Evolutionary conservation across 2,797 vertebrate species (phyloP).

Genomic region (Limosa lapponica): DNA sequence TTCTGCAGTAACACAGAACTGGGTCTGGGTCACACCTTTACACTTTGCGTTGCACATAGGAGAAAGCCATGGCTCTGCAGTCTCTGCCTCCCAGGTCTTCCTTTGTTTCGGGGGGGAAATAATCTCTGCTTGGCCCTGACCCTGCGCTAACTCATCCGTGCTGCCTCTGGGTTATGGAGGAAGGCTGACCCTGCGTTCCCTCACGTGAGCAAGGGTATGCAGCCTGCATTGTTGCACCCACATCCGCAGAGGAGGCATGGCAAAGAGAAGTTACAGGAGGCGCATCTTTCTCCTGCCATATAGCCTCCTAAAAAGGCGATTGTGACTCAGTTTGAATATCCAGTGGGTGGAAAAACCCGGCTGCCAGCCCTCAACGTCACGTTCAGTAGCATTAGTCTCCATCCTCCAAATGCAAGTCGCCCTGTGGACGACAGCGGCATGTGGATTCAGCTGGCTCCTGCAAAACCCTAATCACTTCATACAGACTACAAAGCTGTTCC

Average conservation of each 20-base stretch:
- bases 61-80: neutral
- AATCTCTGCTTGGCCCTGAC: neutral
- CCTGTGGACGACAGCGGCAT: rapidly evolving
- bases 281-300: neutral
- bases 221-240: too few relatives aligned
- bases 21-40: neutral
- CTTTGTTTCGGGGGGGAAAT: neutral
- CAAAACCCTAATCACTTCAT: neutral
- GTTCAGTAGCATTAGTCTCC: neutral
- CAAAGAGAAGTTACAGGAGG: neutral
- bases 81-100: neutral
- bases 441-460: neutral
- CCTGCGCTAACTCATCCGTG: rapidly evolving
- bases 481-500: neutral
- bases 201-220: neutral
- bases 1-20: neutral
- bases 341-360: neutral
- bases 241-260: neutral
- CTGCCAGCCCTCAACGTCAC: neutral
- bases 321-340: neutral
- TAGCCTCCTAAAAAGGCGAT: neutral
- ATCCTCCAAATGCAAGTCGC: neutral
- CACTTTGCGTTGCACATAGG: rapidly evolving
- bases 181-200: neutral
- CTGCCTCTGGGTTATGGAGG: neutral